Evolutionary conservation across 2,888 invertebrate genomes (phyloP).

Genomic region (Hymenopus coronatus): DNA sequence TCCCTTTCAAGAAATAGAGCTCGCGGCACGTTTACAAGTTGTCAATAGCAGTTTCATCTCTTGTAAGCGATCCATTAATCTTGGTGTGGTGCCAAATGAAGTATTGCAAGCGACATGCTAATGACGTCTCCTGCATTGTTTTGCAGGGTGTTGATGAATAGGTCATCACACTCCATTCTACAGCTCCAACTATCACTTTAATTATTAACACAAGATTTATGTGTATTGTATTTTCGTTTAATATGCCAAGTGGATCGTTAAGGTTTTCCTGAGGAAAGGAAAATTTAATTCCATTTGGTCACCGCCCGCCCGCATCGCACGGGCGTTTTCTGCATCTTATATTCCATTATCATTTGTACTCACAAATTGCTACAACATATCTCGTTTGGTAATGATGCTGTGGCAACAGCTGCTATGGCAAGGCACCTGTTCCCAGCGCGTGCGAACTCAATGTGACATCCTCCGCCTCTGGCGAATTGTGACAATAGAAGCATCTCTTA

Average conservation of each 20-base stretch:
- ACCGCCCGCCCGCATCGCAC: background rate
- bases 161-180: background rate
- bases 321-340: background rate
- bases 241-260: background rate
- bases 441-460: background rate
- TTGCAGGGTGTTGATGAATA: background rate
- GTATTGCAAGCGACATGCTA: background rate
- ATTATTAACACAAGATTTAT: background rate
- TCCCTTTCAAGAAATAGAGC: conserved; percentile 9
- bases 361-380: background rate
- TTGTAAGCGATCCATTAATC: background rate
- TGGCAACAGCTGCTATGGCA: background rate
- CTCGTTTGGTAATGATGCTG: background rate
- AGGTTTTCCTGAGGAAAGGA: background rate
- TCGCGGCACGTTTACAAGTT: background rate
- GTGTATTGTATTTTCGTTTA: background rate
- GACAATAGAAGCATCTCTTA: background rate
- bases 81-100: background rate
- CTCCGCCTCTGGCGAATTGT: background rate
- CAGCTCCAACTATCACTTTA: background rate
- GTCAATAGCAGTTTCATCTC: background rate
- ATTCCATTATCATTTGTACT: background rate
- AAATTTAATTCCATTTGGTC: background rate
- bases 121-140: background rate
- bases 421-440: background rate